Evolutionary conservation across 1,140 invertebrate genomes (phyloP), one percentile per base, ranked within the genome.

Genomic region (Zaprionus capensis): DNA sequence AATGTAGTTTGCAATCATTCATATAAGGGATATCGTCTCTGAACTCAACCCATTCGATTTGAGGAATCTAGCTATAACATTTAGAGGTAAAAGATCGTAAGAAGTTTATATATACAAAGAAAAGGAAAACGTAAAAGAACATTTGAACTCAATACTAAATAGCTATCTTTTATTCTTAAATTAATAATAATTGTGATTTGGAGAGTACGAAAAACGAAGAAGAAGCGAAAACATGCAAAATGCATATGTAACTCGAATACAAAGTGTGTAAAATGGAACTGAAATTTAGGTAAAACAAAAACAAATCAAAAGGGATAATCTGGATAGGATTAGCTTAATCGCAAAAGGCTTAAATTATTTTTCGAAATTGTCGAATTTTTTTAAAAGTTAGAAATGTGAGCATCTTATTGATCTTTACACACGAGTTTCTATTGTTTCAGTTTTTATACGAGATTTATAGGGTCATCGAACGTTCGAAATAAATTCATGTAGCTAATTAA

Each of bases 111-210:
- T 80, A 87, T 69, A 81, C 53, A 90, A 68, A 2, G 15, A 65
- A 59, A 69, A 59, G 26, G 28, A 66, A 76, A 71, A 41, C 51
- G 62, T 55, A 82, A 72, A 61, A 67, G 73, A 69, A 58, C 63
- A 69, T 56, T 36, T 53, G 66, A 56, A 56, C 15, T 26, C 15
- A 57, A 55, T 57, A 84, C 74, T 78, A 63, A 77, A 80, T 85
- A 85, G 82, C 67, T 86, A 83, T 87, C 88, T 90, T 90, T 88
- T 88, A 88, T 90, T 88, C 81, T 88, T 91, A 82, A 90, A 90
- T 91, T 90, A 82, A 86, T 90, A 91, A 91, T 90, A 91, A 90
- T 90, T 87, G 87, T 91, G 87, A 91, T 91, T 91, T 91, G 87
- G 82, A 91, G 83, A 91, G 87, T 83, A 91, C 82, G 82, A 91